A percentile compares a stretch with the other conserved stretches of the same genome.
Conservation (phyloP, 1,140 invertebrate genomes). For the Magallana gigas region DNA sequence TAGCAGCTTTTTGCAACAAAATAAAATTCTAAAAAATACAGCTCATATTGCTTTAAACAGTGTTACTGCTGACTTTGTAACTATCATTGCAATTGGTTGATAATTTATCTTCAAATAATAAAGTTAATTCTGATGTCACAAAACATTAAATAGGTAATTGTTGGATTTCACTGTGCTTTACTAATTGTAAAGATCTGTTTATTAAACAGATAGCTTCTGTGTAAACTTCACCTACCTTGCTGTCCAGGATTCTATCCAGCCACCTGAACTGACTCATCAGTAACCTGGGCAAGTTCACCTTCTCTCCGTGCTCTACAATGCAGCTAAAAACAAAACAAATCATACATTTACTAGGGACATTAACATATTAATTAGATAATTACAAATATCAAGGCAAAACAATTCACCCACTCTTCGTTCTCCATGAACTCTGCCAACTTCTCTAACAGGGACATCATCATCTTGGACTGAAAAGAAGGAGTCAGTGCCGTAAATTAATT, state of each 20-base stretch:
- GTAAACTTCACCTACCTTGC: conserved; percentile 61
- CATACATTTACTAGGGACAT: neutral
- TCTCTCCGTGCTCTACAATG: conserved; percentile 68
- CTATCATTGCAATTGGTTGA: too few relatives aligned
- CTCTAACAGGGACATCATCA: conserved; percentile 69
- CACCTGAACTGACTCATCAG: conserved; percentile 74
- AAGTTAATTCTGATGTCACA: too few relatives aligned
- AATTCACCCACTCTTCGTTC: neutral
- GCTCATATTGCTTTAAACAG: too few relatives aligned
- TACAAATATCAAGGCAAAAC: neutral
- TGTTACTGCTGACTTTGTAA: too few relatives aligned
- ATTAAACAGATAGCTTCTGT: too few relatives aligned
- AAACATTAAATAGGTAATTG: too few relatives aligned
- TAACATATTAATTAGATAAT: neutral
- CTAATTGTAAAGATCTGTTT: too few relatives aligned
- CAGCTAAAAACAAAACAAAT: conserved; percentile 55
- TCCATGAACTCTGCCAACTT: conserved; percentile 68
- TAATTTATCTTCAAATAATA: too few relatives aligned
- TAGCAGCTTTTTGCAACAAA: too few relatives aligned
- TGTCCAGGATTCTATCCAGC: conserved; percentile 71
- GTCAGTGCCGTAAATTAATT: neutral
- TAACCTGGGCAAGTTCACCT: conserved; percentile 68
- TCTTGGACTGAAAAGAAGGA: conserved; percentile 64
- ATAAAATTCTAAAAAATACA: too few relatives aligned
- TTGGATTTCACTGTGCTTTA: too few relatives aligned